phyloP scores from a whole-genome alignment of 1,140 invertebrate species.

The Pachypsylla venusta region DNA sequence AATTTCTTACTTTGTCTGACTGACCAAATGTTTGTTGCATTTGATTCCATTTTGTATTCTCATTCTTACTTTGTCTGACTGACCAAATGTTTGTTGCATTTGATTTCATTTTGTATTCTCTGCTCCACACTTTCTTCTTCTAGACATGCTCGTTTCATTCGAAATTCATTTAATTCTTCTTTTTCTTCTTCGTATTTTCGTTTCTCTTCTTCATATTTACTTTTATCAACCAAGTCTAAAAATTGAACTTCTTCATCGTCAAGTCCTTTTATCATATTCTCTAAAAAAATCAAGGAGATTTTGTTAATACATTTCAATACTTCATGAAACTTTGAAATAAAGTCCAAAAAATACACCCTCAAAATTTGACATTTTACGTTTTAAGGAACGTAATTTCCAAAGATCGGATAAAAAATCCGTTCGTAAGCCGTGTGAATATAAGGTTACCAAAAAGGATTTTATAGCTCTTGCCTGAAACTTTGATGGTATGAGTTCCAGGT shows the following conservation, averaged over 20 bases:
- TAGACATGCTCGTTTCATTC: constrained; percentile 56
- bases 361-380: no score
- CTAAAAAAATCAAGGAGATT: constrained; percentile 40
- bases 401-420: no score
- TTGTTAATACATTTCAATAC: no score
- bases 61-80: constrained; percentile 28
- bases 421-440: no score
- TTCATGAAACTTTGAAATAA: no score
- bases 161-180: constrained; percentile 65
- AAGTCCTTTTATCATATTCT: constrained; percentile 86
- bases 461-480: no score
- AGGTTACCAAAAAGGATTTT: no score
- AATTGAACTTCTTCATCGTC: constrained; percentile 93
- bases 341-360: no score
- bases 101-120: constrained; percentile 40
- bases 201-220: constrained; percentile 65
- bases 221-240: constrained; percentile 71
- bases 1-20: constrained; percentile 21
- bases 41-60: constrained; percentile 31
- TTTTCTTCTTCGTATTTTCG: constrained; percentile 66
- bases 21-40: no score
- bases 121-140: constrained; percentile 58
- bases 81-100: constrained; percentile 25
- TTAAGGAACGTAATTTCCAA: no score
- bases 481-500: no score